These are phyloP conservation scores for Diachrysia chrysitis DNA, from an alignment of 2,888 invertebrate genomes.

Conservation along the genomic window DNA sequence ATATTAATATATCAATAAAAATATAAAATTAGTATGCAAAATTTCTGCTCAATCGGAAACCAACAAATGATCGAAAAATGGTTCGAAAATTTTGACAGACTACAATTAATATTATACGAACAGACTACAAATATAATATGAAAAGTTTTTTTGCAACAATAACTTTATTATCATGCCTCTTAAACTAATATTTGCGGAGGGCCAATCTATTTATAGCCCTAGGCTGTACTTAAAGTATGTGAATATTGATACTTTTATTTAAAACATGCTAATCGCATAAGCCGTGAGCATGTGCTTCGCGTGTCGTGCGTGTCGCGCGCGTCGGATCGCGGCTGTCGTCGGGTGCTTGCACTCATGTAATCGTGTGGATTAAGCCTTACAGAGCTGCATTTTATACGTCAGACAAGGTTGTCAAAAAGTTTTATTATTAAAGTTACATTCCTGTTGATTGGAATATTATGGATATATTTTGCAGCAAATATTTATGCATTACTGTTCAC, in stretches of 20 bases:
- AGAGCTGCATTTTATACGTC: conserved; percentile 25
- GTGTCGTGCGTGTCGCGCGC: conserved; percentile 14
- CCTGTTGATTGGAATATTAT: background rate
- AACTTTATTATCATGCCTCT: too few relatives aligned
- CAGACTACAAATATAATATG: too few relatives aligned
- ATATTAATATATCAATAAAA: too few relatives aligned
- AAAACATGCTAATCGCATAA: conserved; percentile 31
- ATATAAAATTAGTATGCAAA: too few relatives aligned
- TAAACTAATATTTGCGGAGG: too few relatives aligned
- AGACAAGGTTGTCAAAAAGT: conserved; percentile 25
- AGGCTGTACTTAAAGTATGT: background rate
- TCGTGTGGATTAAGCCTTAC: conserved; percentile 48
- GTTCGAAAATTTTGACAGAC: too few relatives aligned
- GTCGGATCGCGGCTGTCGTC: conserved; percentile 52
- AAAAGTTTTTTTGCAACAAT: too few relatives aligned
- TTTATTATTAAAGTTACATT: background rate
- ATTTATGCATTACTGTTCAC: too few relatives aligned
- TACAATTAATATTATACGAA: too few relatives aligned
- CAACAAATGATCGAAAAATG: too few relatives aligned
- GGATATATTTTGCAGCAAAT: background rate
- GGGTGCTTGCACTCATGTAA: conserved; percentile 32
- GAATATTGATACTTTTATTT: conserved; percentile 38
- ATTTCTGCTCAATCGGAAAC: too few relatives aligned
- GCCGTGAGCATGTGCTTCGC: conserved; percentile 12
- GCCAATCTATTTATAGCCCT: too few relatives aligned